Evolutionary conservation across 2,113 vertebrate genomes (phyloP), one percentile per base, ranked within the genome.

Genomic region (Colinus virginianus): DNA sequence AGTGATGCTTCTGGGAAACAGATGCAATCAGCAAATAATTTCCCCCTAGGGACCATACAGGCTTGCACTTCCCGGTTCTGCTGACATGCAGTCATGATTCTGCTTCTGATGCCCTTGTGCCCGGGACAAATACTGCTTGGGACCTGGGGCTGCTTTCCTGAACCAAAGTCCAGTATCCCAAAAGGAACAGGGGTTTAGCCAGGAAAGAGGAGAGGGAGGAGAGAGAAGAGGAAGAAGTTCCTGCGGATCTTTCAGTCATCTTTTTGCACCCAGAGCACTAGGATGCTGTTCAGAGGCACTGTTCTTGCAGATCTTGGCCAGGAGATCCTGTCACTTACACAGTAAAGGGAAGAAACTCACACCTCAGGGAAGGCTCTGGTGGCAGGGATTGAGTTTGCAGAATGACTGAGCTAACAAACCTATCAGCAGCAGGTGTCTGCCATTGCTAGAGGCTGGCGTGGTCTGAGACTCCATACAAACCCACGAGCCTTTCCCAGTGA

Each of bases 1-100:
- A 90, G 74, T 28, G 95, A 87, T 78, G 84, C 90, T 95, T 96
- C 96, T 95, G 96, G 95, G 95, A 96, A 96, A 96, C 90, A 87
- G 86, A 94, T 70, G 93, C 90, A 94, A 93, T 90, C 94, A 96
- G 88, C 81, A 90, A 96, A 88, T 86, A 87, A 94, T 91, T 91
- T 70, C 59, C 91, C 94, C 48, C 67, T 76, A 62, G 89, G 95
- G 96, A 96, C 75, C 9, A 1, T 6, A 16, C 93, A 86, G 71
- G 87, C 95, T 85, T 78, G 85, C 1, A 30, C 88, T 95, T 96
- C 95, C 92, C 45, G 23, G 85, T 90, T 94, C 83, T 8, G 13
- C 96, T 93, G 71, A 92, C 95, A 40, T 40, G 40, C 40, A 82
- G 88, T 89, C 45, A 56, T 5, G 58, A 83, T 95, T 80, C 67